Evolutionary conservation across 1,140 invertebrate species (phyloP).

Genomic region (Ectropis grisescens): DNA sequence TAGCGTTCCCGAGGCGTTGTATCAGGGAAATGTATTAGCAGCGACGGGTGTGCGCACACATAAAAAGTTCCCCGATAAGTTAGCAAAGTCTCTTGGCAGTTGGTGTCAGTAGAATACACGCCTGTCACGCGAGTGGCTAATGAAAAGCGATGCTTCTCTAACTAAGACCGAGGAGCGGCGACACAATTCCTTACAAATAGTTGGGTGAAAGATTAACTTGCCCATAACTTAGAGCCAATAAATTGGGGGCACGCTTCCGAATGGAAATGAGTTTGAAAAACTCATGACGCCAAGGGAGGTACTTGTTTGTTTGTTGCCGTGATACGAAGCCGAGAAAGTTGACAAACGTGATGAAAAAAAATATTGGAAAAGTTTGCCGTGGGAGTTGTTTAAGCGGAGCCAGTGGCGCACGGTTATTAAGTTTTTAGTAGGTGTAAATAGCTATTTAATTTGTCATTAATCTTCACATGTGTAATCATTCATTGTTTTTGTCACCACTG

Average conservation of each 20-base stretch:
- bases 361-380: constrained; percentile 52
- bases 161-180: constrained; percentile 33
- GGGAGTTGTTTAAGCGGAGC: constrained; percentile 21
- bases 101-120: constrained; percentile 9
- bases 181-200: constrained; percentile 13
- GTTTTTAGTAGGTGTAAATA: no score
- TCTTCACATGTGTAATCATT: no score
- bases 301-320: constrained; percentile 48
- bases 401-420: no score
- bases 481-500: no score
- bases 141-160: constrained; percentile 44
- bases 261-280: constrained; percentile 42
- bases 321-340: constrained; percentile 30
- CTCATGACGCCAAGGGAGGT: constrained; percentile 30
- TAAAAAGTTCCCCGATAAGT: constrained; percentile 9
- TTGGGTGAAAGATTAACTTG: constrained; percentile 27
- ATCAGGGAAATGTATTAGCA: neutral
- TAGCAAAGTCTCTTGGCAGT: constrained; percentile 10
- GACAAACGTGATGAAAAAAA: constrained; percentile 50
- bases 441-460: no score
- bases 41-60: constrained; percentile 2
- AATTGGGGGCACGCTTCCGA: constrained; percentile 25
- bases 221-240: constrained; percentile 22
- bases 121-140: constrained; percentile 26
- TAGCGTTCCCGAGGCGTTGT: neutral